Evolutionary conservation across 2,113 vertebrate genomes (phyloP).

Genomic region (Gracilinanus agilis): DNA sequence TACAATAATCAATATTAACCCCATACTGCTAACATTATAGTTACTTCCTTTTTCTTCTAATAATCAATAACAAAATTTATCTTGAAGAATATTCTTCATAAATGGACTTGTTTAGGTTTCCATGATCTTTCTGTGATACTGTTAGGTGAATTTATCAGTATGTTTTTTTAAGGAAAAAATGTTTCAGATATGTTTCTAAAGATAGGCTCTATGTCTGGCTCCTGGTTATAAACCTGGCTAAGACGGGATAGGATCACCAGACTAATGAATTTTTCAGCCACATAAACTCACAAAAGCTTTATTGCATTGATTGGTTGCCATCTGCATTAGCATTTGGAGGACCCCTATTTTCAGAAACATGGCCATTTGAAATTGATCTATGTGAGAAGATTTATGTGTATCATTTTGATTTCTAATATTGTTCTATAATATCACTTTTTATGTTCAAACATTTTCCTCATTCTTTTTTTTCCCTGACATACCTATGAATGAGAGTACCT

Average conservation of each 20-base stretch:
- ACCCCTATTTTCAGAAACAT: background rate
- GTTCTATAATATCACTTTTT: no score
- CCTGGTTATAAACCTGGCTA: background rate
- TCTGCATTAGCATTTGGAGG: background rate
- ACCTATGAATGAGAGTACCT: no score
- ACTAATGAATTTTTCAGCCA: background rate
- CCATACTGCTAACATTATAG: background rate
- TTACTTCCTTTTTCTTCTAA: background rate
- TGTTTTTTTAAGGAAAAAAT: background rate
- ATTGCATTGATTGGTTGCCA: background rate
- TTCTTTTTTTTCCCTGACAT: no score
- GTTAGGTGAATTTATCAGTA: background rate
- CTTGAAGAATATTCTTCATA: background rate
- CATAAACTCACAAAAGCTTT: background rate
- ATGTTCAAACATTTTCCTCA: no score
- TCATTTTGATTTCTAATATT: no score
- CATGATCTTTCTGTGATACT: background rate
- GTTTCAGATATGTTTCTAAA: background rate
- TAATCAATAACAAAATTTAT: background rate
- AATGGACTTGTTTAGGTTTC: background rate
- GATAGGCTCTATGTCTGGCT: background rate
- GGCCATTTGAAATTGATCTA: background rate
- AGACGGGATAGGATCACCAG: background rate
- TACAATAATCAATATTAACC: background rate
- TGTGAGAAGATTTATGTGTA: no score